Conservation (phyloP, 2,888 invertebrate genomes). For the Tipula lateralis region DNA sequence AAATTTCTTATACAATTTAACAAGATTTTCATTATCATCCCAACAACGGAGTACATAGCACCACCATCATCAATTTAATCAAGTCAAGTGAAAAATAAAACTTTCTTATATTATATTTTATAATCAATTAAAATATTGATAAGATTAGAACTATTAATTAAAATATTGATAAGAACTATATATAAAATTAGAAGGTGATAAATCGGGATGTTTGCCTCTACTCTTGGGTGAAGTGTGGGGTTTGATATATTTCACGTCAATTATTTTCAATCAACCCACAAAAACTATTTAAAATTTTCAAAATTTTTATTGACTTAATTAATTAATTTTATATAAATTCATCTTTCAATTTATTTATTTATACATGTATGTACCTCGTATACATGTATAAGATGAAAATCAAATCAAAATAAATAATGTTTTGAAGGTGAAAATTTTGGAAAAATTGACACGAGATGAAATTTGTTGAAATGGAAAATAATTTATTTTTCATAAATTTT, state of each 20-base stretch:
- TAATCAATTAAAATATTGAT: slow-evolving; percentile 15
- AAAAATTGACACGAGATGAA: slow-evolving; percentile 3
- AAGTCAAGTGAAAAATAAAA: slow-evolving; percentile 1
- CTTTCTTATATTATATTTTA: background rate
- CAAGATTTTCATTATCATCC: background rate
- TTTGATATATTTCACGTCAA: background rate
- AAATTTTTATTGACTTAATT: background rate
- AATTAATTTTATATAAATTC: background rate
- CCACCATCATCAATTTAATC: background rate
- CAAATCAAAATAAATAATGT: background rate
- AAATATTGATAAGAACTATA: background rate
- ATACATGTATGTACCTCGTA: background rate
- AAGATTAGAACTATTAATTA: background rate
- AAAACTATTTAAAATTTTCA: background rate
- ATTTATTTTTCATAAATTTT: background rate
- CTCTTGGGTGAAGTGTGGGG: background rate
- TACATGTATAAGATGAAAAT: background rate
- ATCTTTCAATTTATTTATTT: background rate
- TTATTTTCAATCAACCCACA: background rate
- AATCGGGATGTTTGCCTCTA: background rate
- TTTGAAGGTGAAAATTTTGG: slow-evolving; percentile 16
- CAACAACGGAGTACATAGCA: background rate
- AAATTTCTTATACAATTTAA: background rate
- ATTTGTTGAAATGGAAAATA: slow-evolving; percentile 12
- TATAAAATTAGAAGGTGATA: background rate